These are phyloP conservation scores for Tetragonisca angustula DNA, from an alignment of 2,888 invertebrate species.

Conservation along the genomic window DNA sequence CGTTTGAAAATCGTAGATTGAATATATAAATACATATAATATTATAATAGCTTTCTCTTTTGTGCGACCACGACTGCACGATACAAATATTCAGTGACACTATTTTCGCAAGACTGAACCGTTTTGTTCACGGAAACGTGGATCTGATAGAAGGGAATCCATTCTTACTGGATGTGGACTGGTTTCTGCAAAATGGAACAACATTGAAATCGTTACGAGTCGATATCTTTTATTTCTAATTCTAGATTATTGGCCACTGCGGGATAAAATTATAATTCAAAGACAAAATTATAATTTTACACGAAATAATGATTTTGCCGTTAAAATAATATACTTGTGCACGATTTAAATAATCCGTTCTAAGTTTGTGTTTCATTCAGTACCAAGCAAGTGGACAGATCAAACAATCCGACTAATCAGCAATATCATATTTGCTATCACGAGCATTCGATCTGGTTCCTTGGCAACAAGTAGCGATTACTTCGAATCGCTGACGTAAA, in stretches of 20 bases:
- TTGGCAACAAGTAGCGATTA: constrained; percentile 32
- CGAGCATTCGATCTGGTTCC: constrained; percentile 34
- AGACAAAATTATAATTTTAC: neutral
- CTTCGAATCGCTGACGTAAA: constrained; percentile 19
- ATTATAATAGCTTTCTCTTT: neutral
- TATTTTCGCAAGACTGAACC: neutral
- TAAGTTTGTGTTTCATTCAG: neutral
- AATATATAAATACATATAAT: neutral
- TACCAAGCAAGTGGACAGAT: constrained; percentile 28
- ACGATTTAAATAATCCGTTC: neutral
- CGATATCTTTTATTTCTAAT: neutral
- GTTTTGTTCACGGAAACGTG: neutral
- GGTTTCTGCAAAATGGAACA: neutral
- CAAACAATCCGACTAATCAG: constrained; percentile 5
- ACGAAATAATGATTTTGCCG: neutral
- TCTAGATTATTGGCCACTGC: neutral
- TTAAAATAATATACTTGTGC: neutral
- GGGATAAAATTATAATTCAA: too few relatives aligned
- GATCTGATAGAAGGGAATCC: neutral
- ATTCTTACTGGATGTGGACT: neutral
- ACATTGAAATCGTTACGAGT: neutral
- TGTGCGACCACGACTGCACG: neutral
- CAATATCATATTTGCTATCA: constrained; percentile 1
- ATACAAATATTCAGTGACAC: neutral
- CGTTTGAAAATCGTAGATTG: neutral